Percentiles rank a stretch among this genome's conserved stretches.
phyloP scores from a whole-genome alignment of 2,113 vertebrate species.

The Diglossa brunneiventris region DNA sequence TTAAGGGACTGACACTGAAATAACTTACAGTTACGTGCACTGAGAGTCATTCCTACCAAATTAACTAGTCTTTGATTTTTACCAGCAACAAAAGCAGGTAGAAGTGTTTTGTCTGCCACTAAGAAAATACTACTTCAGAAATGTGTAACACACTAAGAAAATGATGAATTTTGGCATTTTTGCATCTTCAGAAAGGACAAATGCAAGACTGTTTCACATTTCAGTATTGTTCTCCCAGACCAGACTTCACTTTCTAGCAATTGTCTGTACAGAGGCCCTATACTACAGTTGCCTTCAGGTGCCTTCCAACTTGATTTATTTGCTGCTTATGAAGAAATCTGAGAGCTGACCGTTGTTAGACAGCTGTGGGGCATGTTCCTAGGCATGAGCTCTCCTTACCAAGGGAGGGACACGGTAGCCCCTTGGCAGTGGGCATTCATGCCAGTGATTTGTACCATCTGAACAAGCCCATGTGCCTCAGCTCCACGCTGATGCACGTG shows the following conservation, averaged over 20 bases:
- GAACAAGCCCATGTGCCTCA: rapidly evolving
- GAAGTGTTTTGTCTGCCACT: background rate
- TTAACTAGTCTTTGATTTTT: background rate
- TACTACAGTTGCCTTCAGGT: background rate
- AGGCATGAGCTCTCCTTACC: background rate
- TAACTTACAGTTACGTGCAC: background rate
- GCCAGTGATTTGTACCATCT: no score
- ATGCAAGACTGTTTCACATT: background rate
- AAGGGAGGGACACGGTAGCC: no score
- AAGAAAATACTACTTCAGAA: background rate
- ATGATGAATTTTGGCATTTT: background rate
- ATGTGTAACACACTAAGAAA: background rate
- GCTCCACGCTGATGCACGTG: rapidly evolving
- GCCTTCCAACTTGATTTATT: background rate
- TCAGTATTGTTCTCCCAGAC: background rate
- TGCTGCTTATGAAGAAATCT: background rate
- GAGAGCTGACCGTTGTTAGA: no score
- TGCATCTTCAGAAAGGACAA: background rate
- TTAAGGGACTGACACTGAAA: background rate
- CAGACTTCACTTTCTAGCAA: background rate
- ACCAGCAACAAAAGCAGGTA: background rate
- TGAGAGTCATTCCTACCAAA: background rate
- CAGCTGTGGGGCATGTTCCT: background rate
- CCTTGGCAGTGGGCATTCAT: background rate
- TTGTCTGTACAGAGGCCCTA: background rate